phyloP scores from a whole-genome alignment of 1,140 invertebrate species.

The Lordiphosa mommai region DNA sequence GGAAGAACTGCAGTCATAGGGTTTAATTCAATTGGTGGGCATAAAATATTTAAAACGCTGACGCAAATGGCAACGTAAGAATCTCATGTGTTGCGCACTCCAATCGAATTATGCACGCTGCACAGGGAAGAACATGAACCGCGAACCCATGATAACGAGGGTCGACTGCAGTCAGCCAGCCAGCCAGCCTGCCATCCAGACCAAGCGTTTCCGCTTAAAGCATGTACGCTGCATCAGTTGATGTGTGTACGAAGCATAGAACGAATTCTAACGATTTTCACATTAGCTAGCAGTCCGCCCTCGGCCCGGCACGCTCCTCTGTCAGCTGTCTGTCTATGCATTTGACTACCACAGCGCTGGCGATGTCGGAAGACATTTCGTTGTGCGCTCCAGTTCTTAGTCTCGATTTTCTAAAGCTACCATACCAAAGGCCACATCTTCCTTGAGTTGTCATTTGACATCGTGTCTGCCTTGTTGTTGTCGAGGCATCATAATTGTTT shows the following conservation, averaged over 20 bases:
- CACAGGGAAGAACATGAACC: conserved; percentile 40
- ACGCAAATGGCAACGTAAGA: conserved; percentile 44
- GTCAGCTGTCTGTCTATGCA: conserved; percentile 59
- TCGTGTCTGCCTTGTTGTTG: conserved; percentile 9
- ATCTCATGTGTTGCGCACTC: conserved; percentile 29
- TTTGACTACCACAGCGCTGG: conserved; percentile 46
- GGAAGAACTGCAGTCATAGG: conserved; percentile 7
- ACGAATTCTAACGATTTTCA: conserved; percentile 69
- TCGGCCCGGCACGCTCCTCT: conserved; percentile 2
- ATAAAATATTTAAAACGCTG: conserved; percentile 69
- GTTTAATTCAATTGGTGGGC: conserved; percentile 67
- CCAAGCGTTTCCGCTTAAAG: conserved; percentile 42
- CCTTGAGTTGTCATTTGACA: conserved; percentile 33
- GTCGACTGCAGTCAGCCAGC: not conserved
- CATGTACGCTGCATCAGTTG: conserved; percentile 21
- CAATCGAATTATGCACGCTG: conserved; percentile 70
- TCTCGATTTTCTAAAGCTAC: conserved; percentile 33
- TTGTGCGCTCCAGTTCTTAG: too few relatives aligned
- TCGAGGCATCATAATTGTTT: not conserved
- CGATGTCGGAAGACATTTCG: conserved; percentile 50
- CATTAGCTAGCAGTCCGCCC: conserved; percentile 43
- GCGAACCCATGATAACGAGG: not conserved
- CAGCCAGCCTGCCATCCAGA: conserved; percentile 3
- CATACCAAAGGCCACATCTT: conserved; percentile 48
- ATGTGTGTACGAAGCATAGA: conserved; percentile 25